These are phyloP conservation scores for Drosophila lacicola DNA, from an alignment of 2,888 invertebrate species.

Conservation along the genomic window DNA sequence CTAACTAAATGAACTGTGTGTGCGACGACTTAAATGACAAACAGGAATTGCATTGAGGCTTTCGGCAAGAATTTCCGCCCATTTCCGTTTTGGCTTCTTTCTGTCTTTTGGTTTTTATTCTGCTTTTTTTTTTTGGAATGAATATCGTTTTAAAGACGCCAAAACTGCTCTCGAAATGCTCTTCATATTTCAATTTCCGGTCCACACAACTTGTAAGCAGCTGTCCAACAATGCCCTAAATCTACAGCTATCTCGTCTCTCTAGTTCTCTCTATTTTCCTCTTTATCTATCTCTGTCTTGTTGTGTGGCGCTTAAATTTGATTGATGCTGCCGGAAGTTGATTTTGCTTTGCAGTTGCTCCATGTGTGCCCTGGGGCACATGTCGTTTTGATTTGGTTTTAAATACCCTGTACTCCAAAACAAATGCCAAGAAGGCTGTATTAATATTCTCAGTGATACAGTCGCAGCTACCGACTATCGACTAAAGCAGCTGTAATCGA, in stretches of 20 bases:
- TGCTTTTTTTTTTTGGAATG: conserved; percentile 6
- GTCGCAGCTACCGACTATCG: too few relatives aligned
- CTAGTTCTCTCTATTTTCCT: background rate
- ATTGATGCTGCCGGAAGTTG: conserved; percentile 75
- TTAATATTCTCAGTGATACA: too few relatives aligned
- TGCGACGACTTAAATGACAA: conserved; percentile 10
- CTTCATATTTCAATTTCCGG: conserved; percentile 77
- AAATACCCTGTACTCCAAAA: conserved; percentile 14
- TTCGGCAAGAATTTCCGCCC: conserved; percentile 44
- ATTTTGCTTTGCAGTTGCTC: conserved; percentile 30
- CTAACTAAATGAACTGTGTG: conserved; percentile 12
- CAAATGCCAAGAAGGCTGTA: too few relatives aligned
- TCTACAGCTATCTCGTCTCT: background rate
- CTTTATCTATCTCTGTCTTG: conserved; percentile 9
- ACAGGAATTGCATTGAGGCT: conserved; percentile 1
- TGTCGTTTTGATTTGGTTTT: conserved; percentile 54
- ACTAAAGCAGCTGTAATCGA: too few relatives aligned
- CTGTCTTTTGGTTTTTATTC: background rate
- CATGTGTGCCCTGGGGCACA: conserved; percentile 30
- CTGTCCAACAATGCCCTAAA: conserved; percentile 30
- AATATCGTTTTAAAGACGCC: conserved; percentile 43
- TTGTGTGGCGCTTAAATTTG: conserved; percentile 51
- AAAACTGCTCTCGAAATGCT: conserved; percentile 37
- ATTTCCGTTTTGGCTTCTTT: conserved; percentile 45
- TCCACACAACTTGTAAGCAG: conserved; percentile 23